Evolutionary conservation across 2,888 invertebrate species (phyloP).

Genomic region (Sacculina carcini): DNA sequence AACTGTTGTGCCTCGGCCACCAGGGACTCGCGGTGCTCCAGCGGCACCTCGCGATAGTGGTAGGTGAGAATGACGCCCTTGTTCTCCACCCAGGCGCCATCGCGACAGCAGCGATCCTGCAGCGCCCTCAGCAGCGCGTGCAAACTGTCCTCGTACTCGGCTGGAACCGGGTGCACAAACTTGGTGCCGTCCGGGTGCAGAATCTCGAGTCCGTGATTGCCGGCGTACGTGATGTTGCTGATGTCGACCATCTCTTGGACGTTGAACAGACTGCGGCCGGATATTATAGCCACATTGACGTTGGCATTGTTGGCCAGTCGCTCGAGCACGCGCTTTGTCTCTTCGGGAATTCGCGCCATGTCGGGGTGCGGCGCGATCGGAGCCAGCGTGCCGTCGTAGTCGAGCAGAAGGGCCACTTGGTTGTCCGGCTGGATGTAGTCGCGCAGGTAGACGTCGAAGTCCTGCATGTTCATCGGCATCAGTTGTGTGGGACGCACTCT

Average conservation of each 20-base stretch:
- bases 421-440: conserved; percentile 15
- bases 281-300: conserved; percentile 22
- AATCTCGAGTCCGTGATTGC: conserved; percentile 23
- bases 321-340: conserved; percentile 21
- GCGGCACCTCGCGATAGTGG: conserved; percentile 21
- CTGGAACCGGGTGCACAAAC: conserved; percentile 22
- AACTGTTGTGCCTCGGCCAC: conserved; percentile 19
- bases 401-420: conserved; percentile 20
- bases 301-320: conserved; percentile 20
- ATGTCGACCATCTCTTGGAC: conserved; percentile 22
- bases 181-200: conserved; percentile 22
- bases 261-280: conserved; percentile 21
- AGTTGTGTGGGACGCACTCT: conserved; percentile 57
- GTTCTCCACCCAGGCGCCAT: conserved; percentile 24
- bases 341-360: conserved; percentile 20
- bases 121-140: conserved; percentile 30
- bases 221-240: conserved; percentile 22
- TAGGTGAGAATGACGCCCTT: conserved; percentile 22
- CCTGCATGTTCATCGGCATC: conserved; percentile 32
- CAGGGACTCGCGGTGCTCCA: conserved; percentile 16
- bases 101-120: conserved; percentile 28
- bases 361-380: conserved; percentile 22
- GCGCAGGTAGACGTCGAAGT: conserved; percentile 19
- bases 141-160: conserved; percentile 20
- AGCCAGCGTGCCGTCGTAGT: conserved; percentile 24